Conservation (phyloP, 2,888 invertebrate genomes). For the Mycalesis mineus region DNA sequence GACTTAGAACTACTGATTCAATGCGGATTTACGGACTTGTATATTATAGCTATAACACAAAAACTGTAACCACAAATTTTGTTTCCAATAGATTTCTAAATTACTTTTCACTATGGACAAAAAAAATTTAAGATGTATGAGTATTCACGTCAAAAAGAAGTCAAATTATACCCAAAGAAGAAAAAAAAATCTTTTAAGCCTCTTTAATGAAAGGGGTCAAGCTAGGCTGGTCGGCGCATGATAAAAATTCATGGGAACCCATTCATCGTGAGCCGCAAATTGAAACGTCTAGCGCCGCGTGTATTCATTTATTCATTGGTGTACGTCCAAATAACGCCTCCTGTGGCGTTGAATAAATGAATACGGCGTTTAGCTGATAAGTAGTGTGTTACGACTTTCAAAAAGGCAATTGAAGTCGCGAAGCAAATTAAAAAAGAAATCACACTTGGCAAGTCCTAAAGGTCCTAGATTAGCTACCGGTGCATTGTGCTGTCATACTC, state of each 20-base stretch:
- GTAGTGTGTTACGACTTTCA: neutral
- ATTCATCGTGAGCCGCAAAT: slow-evolving; percentile 40
- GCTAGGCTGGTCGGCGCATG: slow-evolving; percentile 18
- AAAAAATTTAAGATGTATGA: no score
- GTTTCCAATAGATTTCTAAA: no score
- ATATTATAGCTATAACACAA: no score
- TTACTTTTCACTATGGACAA: no score
- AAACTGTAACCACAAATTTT: no score
- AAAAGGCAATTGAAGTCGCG: neutral
- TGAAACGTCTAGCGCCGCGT: slow-evolving; percentile 37
- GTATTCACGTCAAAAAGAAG: no score
- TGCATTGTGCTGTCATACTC: no score
- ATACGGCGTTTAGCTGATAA: slow-evolving; percentile 2
- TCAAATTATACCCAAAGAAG: neutral
- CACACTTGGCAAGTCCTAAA: no score
- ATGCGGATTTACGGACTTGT: no score
- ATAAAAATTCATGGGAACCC: slow-evolving; percentile 43
- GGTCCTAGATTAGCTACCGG: no score
- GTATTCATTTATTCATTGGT: slow-evolving; percentile 29
- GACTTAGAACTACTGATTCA: no score
- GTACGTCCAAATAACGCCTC: slow-evolving; percentile 22
- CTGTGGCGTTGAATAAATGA: slow-evolving; percentile 20
- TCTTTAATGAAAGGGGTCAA: slow-evolving; percentile 14
- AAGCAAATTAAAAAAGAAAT: no score
- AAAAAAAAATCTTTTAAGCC: slow-evolving; percentile 3